A percentile compares a stretch with the other conserved stretches of the same genome.
Evolutionary conservation across 2,797 vertebrate genomes (phyloP).

Genomic region (Choloepus didactylus): DNA sequence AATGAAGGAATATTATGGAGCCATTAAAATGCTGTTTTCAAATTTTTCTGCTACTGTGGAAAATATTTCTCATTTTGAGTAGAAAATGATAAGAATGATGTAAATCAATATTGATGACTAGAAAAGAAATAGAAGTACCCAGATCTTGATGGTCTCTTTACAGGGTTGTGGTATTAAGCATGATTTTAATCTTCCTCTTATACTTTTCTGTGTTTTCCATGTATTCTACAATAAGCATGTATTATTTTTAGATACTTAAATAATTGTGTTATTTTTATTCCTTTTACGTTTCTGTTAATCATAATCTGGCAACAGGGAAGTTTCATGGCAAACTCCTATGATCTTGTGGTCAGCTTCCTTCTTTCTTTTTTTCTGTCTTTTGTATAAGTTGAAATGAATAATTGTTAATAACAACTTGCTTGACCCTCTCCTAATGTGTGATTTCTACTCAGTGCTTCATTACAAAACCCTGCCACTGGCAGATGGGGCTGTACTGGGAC

Average conservation of each 20-base stretch:
- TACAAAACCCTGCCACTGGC: background rate
- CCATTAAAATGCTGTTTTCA: background rate
- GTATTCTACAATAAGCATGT: background rate
- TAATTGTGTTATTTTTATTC: background rate
- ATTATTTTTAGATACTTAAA: background rate
- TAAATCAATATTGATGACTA: background rate
- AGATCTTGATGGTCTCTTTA: background rate
- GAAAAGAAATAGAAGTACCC: background rate
- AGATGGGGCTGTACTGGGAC: background rate
- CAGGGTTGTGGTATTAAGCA: background rate
- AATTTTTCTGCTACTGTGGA: background rate
- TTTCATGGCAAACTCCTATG: background rate
- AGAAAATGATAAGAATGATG: background rate
- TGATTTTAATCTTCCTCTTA: background rate
- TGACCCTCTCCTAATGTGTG: background rate
- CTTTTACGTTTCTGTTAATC: background rate
- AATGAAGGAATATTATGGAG: background rate
- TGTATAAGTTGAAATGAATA: background rate
- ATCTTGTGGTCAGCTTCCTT: background rate
- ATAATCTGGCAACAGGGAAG: background rate
- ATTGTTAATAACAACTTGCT: background rate
- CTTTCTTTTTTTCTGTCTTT: background rate
- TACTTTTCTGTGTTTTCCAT: background rate
- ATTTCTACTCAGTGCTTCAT: background rate
- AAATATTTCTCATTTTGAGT: slow-evolving; percentile 2